Percentiles rank a stretch among this genome's conserved stretches.
Conservation (phyloP, 2,888 invertebrate species). For the Ceriagrion tenellum region DNA sequence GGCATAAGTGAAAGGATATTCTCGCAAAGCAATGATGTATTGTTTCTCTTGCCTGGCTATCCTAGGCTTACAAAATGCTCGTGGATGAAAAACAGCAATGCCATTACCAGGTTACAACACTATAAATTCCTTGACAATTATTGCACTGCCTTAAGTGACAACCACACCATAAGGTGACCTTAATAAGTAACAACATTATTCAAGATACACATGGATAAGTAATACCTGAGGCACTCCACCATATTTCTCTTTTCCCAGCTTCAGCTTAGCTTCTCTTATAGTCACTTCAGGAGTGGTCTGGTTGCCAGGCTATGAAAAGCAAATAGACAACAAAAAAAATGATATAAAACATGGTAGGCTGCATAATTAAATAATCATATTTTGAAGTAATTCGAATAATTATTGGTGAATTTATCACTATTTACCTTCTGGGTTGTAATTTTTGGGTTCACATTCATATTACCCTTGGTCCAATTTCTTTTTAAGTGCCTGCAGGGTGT, state of each 20-base stretch:
- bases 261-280: conserved; percentile 61
- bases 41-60: too few relatives aligned
- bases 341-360: background rate
- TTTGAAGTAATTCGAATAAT: too few relatives aligned
- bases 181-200: too few relatives aligned
- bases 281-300: background rate
- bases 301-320: background rate
- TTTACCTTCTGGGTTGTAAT: conserved; percentile 33
- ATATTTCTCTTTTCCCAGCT: conserved; percentile 57
- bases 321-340: background rate
- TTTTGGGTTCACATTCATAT: conserved; percentile 61
- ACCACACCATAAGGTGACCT: too few relatives aligned
- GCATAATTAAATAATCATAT: too few relatives aligned
- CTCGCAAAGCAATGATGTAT: too few relatives aligned
- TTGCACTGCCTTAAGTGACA: too few relatives aligned
- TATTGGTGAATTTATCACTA: background rate
- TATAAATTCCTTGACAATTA: too few relatives aligned
- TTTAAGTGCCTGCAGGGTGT: conserved; percentile 79
- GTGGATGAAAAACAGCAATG: too few relatives aligned
- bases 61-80: too few relatives aligned
- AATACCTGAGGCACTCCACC: background rate
- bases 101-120: too few relatives aligned
- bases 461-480: conserved; percentile 83
- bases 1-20: too few relatives aligned
- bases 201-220: background rate